phyloP scores from a whole-genome alignment of 2,113 vertebrate species.

The Pseudolaguvia tuberculata region DNA sequence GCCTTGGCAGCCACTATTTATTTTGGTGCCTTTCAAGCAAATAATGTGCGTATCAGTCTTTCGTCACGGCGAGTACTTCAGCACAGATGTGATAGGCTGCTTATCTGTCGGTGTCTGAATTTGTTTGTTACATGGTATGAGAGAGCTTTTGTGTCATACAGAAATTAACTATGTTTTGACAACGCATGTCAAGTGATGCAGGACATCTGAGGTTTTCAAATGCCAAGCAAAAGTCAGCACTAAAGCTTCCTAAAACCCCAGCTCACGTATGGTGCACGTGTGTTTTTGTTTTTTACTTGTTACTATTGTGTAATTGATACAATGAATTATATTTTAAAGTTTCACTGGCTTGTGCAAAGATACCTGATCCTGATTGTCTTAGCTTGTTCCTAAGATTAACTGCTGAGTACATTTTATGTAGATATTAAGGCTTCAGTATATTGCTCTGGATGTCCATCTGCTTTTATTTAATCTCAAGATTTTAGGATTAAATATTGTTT shows the following conservation, averaged over 20 bases:
- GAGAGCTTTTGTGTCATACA: neutral
- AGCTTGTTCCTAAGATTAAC: neutral
- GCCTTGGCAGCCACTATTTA: conserved; percentile 44
- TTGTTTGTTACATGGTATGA: conserved; percentile 27
- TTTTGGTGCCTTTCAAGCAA: conserved; percentile 54
- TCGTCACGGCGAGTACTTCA: neutral
- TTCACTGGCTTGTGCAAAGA: neutral
- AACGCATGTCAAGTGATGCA: neutral
- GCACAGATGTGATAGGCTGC: neutral
- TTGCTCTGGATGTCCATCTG: neutral
- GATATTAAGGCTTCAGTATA: too few species aligned
- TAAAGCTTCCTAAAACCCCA: neutral
- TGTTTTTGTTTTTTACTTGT: neutral
- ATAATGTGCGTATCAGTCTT: conserved; percentile 5
- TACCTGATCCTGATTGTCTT: neutral
- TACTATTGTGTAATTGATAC: neutral
- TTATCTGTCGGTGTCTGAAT: conserved; percentile 13
- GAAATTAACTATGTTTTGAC: conserved; percentile 15
- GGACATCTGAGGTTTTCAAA: neutral
- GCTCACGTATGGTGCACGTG: neutral
- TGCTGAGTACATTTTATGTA: neutral
- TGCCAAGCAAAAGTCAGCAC: neutral
- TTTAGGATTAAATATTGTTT: too few species aligned
- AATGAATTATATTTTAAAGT: neutral
- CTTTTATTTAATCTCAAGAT: too few species aligned